phyloP scores from a whole-genome alignment of 2,888 invertebrate genomes.

The Rhagophthalmus giganteus region DNA sequence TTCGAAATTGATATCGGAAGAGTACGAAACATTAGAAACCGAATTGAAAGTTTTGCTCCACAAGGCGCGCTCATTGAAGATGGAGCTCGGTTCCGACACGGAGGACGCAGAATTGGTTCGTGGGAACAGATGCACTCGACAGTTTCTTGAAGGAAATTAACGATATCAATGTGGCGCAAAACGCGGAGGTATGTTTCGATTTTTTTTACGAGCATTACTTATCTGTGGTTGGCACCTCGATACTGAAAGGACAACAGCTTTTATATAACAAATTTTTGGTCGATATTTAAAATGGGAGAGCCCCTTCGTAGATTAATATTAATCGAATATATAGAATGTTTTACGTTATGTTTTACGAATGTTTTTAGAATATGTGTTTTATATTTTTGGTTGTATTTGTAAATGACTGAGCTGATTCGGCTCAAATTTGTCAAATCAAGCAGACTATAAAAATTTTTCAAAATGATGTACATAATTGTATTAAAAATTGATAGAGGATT shows the following conservation, averaged over 20 bases:
- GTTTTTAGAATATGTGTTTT: background rate
- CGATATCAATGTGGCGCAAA: constrained; percentile 63
- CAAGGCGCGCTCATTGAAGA: constrained; percentile 59
- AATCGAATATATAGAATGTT: too few species aligned
- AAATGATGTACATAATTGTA: too few species aligned
- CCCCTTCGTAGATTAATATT: too few species aligned
- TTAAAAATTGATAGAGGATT: too few species aligned
- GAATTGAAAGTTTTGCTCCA: constrained; percentile 66
- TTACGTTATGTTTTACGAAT: too few species aligned
- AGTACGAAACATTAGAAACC: constrained; percentile 66
- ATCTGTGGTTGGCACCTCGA: too few species aligned
- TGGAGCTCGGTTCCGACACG: constrained; percentile 61
- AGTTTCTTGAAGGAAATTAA: constrained; percentile 65
- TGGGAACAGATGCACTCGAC: constrained; percentile 59
- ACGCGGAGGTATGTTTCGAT: constrained; percentile 60
- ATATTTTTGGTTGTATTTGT: constrained; percentile 4
- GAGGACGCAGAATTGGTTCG: constrained; percentile 60
- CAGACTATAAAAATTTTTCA: too few species aligned
- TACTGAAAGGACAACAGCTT: background rate
- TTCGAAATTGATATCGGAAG: constrained; percentile 65
- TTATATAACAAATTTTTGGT: background rate
- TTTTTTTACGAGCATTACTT: background rate
- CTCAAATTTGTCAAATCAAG: too few species aligned
- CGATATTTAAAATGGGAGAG: too few species aligned
- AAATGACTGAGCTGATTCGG: too few species aligned